Base-by-base conservation (phyloP, 2,797 vertebrate genomes). In the Nyctalus aviator region DNA sequence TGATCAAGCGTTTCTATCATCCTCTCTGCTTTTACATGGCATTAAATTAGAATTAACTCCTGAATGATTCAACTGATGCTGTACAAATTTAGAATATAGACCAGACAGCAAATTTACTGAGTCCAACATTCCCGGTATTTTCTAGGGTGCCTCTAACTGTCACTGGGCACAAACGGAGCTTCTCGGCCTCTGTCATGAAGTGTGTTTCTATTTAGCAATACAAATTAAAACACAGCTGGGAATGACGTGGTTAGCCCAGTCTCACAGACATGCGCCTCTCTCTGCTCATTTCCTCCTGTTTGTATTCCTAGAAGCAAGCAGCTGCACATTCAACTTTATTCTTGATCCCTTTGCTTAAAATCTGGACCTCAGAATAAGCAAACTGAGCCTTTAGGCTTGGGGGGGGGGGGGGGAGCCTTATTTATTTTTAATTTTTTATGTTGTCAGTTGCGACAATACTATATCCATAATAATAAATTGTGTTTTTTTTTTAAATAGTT, bases 221-320 rank as follows among this genome's bases (percentile, higher is more conserved):
- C 89, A 89, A 71, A 94, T 94, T 91, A 91, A 96, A 94, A 87
- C 88, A 95, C 95, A 96, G 93, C 95, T 95, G 95, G 93, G 62
- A 64, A 48, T 81, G 75, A 82, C 75, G 79, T 69, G n/a, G 59
- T 88, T 81, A n/a, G 79, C 30, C 73, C 35, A 37, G 0, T 84
- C 79, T 72, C 62, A 21, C 53, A 88, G 92, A 90, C 84, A 57
- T 84, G 48, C 73, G 72, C 55, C 18, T 46, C 84, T 46, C 91
- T 93, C 88, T 84, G 84, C 86, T 87, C 92, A 77, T 91, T 91
- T 95, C 86, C 7, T 81, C 79, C n/a, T 92, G 86, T 87, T 88
- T 94, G 62, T 89, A 44, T 94, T 96, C 85, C 83, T 89, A 48
- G 79, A 95, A 94, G 86, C 91, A 94, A 94, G 91, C 93, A 96